phyloP scores from a whole-genome alignment of 2,113 vertebrate genomes.

The Athene noctua region DNA sequence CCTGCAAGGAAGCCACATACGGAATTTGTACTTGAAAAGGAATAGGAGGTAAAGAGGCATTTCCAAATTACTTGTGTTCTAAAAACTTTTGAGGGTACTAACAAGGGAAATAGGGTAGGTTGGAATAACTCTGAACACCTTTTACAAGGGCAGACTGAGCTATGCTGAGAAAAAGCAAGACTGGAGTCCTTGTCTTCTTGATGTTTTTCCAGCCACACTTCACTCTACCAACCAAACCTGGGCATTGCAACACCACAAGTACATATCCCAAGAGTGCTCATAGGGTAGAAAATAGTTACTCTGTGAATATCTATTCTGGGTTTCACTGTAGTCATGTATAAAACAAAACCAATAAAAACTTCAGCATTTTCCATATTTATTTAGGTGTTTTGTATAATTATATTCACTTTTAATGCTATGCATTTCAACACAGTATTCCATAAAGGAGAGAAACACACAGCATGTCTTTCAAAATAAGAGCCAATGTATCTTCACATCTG shows the following conservation, averaged over 20 bases:
- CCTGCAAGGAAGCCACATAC: background rate
- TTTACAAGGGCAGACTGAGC: background rate
- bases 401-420: background rate
- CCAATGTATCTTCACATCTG: background rate
- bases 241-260: background rate
- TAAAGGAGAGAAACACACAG: background rate
- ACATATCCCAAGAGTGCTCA: background rate
- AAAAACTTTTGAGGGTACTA: background rate
- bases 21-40: background rate
- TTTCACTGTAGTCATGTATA: background rate
- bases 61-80: background rate
- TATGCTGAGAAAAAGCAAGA: background rate
- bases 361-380: background rate
- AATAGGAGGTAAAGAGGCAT: background rate
- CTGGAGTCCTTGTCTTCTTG: background rate
- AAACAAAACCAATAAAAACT: background rate
- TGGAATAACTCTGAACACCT: background rate
- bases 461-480: background rate
- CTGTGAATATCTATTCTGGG: background rate
- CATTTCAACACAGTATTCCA: background rate
- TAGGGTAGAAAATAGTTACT: background rate
- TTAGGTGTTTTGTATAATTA: background rate
- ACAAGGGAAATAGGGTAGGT: background rate
- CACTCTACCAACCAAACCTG: background rate
- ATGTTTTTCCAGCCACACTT: background rate